Base-by-base conservation (phyloP, 2,797 vertebrate species). In the Pagetopsis macropterus region DNA sequence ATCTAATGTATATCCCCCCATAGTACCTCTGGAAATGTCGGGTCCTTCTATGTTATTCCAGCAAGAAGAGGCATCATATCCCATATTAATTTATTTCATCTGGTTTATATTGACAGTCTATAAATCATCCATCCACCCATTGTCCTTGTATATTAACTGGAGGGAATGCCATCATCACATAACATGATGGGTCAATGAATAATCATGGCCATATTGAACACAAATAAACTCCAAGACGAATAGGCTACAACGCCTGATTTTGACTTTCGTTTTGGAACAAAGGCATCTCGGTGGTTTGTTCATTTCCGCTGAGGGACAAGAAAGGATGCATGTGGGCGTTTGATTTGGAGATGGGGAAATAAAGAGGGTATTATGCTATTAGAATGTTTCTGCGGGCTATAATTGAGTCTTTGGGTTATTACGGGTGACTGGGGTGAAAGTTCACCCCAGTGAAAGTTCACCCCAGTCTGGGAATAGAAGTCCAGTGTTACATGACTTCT, bases 401-500 rank as follows among this genome's bases (percentile, higher is more conserved):
- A 84, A 76, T 67, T 85, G 85, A 88, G 70, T 75, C 65, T 54
- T 46, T 54, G 60, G 71, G 82, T 75, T 78, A 68, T 82, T 58
- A 69, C 61, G 72, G 69, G 65, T 78, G 72, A 43, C 40, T 57
- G 65, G 70, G 76, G 70, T 83, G 64, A 85, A 79, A 77, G 83
- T 74, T 85, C 78, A 43, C 40, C 69, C 60, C 74, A 58, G 74
- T 65, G 64, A 85, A 79, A 77, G 83, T 74, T 85, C 78, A 43
- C 40, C 69, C 60, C 74, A 58, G 74, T 65, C 55, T 58, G 64
- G 67, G 66, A 88, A 94, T 92, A 95, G 75, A 87, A 67, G 80
- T 88, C 79, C 76, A 84, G 89, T 93, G 91, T 94, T 91, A 84
- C 72, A 52, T 75, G 70, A 75, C 68, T 72, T 69, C 83, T 82